These are phyloP conservation scores for Sinhomidia bicolor DNA, from an alignment of 2,888 invertebrate species.

Conservation along the genomic window DNA sequence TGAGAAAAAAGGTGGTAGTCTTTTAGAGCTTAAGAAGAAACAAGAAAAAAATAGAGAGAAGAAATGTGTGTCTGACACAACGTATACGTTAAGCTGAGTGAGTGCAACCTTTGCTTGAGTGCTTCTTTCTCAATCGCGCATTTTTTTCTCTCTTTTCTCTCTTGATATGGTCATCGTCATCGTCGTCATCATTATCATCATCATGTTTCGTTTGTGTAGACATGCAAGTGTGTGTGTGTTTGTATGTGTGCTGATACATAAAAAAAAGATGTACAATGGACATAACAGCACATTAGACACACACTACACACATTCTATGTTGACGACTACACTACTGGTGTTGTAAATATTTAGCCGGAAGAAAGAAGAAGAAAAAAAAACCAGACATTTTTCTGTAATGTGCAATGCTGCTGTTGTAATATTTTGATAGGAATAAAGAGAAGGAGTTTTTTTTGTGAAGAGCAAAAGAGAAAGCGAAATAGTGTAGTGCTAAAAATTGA, in stretches of 20 bases:
- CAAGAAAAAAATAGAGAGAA: not conserved
- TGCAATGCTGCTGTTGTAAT: not conserved
- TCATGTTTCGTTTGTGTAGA: not conserved
- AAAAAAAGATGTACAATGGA: slow-evolving; percentile 36
- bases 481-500: not conserved
- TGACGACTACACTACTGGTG: slow-evolving; percentile 4
- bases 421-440: no score
- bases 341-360: slow-evolving; percentile 61
- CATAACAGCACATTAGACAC: slow-evolving; percentile 36
- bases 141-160: no score
- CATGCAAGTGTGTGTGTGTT: not conserved
- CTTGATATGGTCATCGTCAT: no score
- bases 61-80: not conserved
- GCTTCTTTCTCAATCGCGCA: slow-evolving; percentile 3
- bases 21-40: not conserved
- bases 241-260: no score
- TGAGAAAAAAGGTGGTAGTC: slow-evolving; percentile 8
- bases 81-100: no score
- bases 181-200: no score
- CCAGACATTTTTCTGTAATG: no score
- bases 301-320: slow-evolving; percentile 15
- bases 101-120: slow-evolving; percentile 23
- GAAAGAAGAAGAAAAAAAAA: slow-evolving; percentile 1
- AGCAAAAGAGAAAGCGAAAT: not conserved
- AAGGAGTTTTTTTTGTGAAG: not conserved